Evolutionary conservation across 1,140 invertebrate species (phyloP), one percentile per base, ranked within the genome.

Genomic region (Meloidogyne exigua): DNA sequence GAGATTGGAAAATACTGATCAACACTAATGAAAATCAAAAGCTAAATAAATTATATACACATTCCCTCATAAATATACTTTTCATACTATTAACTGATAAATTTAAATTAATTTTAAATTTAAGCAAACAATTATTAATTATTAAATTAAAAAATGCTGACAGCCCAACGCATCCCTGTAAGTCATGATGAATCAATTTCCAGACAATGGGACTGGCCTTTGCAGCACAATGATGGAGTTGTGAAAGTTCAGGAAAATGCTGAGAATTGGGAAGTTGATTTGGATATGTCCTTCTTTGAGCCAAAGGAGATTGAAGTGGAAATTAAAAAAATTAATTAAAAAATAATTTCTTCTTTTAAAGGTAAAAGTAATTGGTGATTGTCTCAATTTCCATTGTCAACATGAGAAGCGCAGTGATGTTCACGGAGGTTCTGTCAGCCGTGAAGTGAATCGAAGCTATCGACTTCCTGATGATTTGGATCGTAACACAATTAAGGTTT

Each of bases 181-280:
- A 57, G 49, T n/a, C 49, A 57, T n/a, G 49, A 70, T 23, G 32
- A 70, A 25, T 70, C 23, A 1, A 70, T 57, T 44, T 44, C 68
- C 44, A 44, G 75, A n/a, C 68, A 74, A 25, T 79, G 80, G 76
- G 80, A 81, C 36, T 81, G 80, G 80, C 80, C 80, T n/a, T 44
- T 81, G 1, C 75, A 81, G 44, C 80, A 82, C 21, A 79, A 81
- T 66, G 80, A 81, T 72, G 80, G 80, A 23, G 39, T 81, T 72
- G 80, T 81, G 15, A 81, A 79, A 62, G 70, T 81, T 23, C 23
- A 78, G 49, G 76, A 78, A 39, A 82, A 62, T 36, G n/a, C 18
- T 28, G 80, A 81, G 2, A 74, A 76, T 28, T 81, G 83, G 44
- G 80, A 81, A 69, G 80, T 81, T 36, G 80, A 77, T 13, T 42